These are phyloP conservation scores for Theonella swinhoei DNA, from an alignment of 37 sponge, comb jelly and placozoan genomes.

Conservation along the genomic window DNA sequence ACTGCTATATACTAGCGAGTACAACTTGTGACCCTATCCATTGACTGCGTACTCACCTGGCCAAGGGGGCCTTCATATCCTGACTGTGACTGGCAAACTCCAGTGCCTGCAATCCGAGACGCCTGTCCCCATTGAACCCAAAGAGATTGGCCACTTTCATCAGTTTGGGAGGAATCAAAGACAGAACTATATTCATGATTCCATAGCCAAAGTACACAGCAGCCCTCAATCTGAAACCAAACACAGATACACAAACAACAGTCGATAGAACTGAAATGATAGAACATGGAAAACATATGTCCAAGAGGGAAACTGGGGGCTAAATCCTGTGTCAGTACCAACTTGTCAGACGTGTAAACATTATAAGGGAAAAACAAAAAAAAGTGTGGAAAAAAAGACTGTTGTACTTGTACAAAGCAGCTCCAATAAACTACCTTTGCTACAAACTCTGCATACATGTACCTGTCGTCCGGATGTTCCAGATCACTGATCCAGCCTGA, in stretches of 20 bases:
- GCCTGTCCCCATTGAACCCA: slow-evolving; percentile 90
- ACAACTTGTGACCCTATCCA: no score
- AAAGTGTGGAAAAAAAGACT: no score
- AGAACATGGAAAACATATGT: background rate
- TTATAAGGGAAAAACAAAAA: no score
- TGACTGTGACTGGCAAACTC: slow-evolving; percentile 71
- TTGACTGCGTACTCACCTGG: no score
- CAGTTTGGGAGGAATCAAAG: slow-evolving; percentile 94
- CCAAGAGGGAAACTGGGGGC: background rate
- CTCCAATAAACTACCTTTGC: no score
- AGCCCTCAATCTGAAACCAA: slow-evolving; percentile 43
- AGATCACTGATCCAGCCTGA: slow-evolving; percentile 6
- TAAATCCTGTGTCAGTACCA: background rate
- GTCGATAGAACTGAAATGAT: background rate
- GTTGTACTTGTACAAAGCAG: no score
- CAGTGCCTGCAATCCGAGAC: slow-evolving; percentile 83
- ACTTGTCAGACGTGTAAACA: no score
- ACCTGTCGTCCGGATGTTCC: slow-evolving; percentile 35
- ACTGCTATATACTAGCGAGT: no score
- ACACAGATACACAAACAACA: background rate
- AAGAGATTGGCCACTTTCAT: slow-evolving; percentile 92
- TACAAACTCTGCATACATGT: background rate
- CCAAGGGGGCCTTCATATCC: slow-evolving; percentile 92
- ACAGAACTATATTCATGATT: slow-evolving; percentile 87
- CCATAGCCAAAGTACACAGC: slow-evolving; percentile 93